These are phyloP conservation scores for Raja brachyura DNA, from an alignment of 2,113 vertebrate species.

Conservation along the genomic window DNA sequence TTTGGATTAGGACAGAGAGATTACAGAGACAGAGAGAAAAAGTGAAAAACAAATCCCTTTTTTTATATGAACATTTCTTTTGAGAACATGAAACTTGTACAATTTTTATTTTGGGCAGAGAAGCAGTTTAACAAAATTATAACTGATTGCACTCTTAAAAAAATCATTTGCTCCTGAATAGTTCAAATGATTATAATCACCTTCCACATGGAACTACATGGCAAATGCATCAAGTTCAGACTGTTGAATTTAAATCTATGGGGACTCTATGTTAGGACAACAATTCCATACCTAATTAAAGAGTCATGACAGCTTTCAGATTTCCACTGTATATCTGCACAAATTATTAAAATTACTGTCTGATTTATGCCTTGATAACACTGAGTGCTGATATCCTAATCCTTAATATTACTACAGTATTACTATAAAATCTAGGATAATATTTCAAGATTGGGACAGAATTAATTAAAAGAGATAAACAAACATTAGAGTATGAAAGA, in stretches of 20 bases:
- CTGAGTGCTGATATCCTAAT: background rate
- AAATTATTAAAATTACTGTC: background rate
- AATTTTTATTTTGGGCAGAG: background rate
- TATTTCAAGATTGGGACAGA: background rate
- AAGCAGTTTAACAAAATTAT: background rate
- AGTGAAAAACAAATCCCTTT: background rate
- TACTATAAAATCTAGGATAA: background rate
- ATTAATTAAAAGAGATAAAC: background rate
- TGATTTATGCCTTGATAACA: background rate
- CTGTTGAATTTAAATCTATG: background rate
- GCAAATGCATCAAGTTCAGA: background rate
- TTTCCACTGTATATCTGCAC: background rate
- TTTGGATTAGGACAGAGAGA: too few relatives aligned
- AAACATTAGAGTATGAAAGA: background rate
- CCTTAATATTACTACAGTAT: background rate
- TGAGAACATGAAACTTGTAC: background rate
- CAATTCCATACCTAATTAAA: background rate
- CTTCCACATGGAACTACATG: too few relatives aligned
- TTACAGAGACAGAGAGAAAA: too few relatives aligned
- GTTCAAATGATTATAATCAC: background rate
- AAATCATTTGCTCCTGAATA: background rate
- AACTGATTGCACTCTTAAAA: background rate
- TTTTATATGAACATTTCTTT: background rate
- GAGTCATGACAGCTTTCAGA: background rate
- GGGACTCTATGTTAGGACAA: background rate